Percentiles rank a stretch among this genome's conserved stretches.
Evolutionary conservation across 2,113 vertebrate species (phyloP).

Genomic region (Erythrolamprus reginae): DNA sequence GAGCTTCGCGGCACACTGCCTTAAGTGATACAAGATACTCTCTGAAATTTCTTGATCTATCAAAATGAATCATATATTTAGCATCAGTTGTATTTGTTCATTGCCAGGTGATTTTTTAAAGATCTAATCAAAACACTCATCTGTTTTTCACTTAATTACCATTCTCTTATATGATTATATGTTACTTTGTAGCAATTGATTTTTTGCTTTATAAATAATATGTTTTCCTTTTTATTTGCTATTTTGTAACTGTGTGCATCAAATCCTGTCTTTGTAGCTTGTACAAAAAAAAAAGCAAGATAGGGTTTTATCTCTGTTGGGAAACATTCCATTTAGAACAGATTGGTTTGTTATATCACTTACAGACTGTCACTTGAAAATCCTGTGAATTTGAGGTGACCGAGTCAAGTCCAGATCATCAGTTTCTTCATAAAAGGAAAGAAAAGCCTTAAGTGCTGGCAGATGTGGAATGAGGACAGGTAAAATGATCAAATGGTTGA

Average conservation of each 20-base stretch:
- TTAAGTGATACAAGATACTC: background rate
- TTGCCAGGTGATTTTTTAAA: slow-evolving; percentile 24
- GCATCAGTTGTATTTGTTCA: slow-evolving; percentile 15
- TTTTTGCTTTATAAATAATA: slow-evolving; percentile 19
- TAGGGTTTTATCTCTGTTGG: slow-evolving; percentile 17
- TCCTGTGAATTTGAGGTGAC: background rate
- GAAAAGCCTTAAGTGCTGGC: background rate
- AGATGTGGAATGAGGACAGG: background rate
- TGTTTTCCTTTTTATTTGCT: background rate
- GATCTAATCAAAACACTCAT: slow-evolving; percentile 48
- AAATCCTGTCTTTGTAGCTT: slow-evolving; percentile 9
- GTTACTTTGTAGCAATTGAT: slow-evolving; percentile 5
- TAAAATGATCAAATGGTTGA: background rate
- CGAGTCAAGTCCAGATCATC: background rate
- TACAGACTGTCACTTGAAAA: slow-evolving; percentile 27
- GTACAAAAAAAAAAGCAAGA: background rate
- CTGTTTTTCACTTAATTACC: slow-evolving; percentile 28
- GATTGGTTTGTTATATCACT: slow-evolving; percentile 23
- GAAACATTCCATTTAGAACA: slow-evolving; percentile 24
- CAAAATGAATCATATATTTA: background rate
- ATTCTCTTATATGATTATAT: slow-evolving; percentile 28
- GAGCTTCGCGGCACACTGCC: too few relatives aligned
- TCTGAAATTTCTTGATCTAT: background rate
- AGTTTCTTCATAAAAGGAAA: slow-evolving; percentile 24
- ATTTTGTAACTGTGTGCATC: background rate